Conservation (phyloP, 2,113 vertebrate genomes). For the Amphiprion percula region DNA sequence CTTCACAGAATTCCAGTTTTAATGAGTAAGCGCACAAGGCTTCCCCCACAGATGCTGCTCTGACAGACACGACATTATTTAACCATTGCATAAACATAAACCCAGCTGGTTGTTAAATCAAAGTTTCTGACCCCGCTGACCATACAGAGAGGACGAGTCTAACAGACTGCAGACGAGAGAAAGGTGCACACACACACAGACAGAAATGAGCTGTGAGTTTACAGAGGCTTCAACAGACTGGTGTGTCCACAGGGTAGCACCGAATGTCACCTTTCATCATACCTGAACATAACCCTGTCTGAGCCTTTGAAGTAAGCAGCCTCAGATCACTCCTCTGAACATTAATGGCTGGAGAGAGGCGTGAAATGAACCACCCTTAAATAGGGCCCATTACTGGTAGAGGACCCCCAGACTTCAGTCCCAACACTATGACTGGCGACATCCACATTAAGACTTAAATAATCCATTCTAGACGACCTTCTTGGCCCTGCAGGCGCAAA, state of each 20-base stretch:
- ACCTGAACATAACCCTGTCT: constrained; percentile 55
- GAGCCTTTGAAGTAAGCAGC: constrained; percentile 74
- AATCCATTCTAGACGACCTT: constrained; percentile 51
- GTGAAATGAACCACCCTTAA: constrained; percentile 71
- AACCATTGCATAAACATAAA: constrained; percentile 36
- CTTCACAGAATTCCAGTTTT: constrained; percentile 29
- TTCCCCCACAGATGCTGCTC: constrained; percentile 17
- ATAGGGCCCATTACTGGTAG: constrained; percentile 70
- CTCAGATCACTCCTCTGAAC: constrained; percentile 71
- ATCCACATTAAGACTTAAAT: constrained; percentile 63
- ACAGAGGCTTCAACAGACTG: constrained; percentile 42
- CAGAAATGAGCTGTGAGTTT: constrained; percentile 35
- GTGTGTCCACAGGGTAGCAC: constrained; percentile 58
- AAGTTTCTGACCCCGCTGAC: constrained; percentile 8
- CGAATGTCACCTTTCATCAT: constrained; percentile 73
- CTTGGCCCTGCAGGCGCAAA: constrained; percentile 31
- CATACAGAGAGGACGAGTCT: constrained; percentile 22
- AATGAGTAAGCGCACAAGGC: constrained; percentile 35
- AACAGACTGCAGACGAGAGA: constrained; percentile 24
- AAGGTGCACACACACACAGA: background rate
- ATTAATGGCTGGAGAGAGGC: constrained; percentile 69
- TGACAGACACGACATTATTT: constrained; percentile 11
- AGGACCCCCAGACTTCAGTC: constrained; percentile 44
- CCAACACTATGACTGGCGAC: constrained; percentile 39
- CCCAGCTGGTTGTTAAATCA: constrained; percentile 50